These are phyloP conservation scores for Drosophila nigrodunni DNA, from an alignment of 1,140 invertebrate species.

Conservation along the genomic window DNA sequence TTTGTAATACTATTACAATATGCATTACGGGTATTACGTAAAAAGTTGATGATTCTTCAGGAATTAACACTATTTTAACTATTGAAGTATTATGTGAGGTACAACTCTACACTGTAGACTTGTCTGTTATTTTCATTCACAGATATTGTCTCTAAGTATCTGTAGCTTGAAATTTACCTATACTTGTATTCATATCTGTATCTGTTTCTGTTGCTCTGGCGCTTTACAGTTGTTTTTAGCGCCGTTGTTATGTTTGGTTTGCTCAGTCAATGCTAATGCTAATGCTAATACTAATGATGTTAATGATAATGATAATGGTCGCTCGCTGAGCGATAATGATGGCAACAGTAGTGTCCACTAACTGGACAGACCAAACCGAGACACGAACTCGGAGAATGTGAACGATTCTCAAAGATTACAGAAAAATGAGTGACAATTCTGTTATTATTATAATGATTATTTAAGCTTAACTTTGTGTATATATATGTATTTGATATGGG, in stretches of 20 bases:
- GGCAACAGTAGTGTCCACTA: conserved; percentile 44
- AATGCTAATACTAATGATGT: conserved; percentile 29
- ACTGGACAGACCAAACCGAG: conserved; percentile 45
- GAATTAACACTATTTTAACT: conserved; percentile 8
- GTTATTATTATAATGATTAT: conserved; percentile 27
- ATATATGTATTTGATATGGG: neutral
- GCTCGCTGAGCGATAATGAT: conserved; percentile 55
- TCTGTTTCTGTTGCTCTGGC: conserved; percentile 19
- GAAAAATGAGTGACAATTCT: conserved; percentile 58
- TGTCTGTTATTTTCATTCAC: conserved; percentile 38
- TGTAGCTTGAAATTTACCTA: conserved; percentile 37
- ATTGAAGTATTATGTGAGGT: conserved; percentile 3
- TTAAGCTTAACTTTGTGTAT: conserved; percentile 1
- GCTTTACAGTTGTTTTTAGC: conserved; percentile 46
- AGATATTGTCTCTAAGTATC: conserved; percentile 13
- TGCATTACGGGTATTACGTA: conserved; percentile 4
- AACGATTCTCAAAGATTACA: neutral
- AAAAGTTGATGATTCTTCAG: conserved; percentile 1
- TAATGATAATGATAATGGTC: conserved; percentile 56
- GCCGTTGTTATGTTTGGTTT: conserved; percentile 30
- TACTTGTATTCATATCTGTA: conserved; percentile 10
- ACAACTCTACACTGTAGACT: conserved; percentile 8
- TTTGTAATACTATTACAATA: neutral
- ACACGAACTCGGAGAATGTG: conserved; percentile 27
- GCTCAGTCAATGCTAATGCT: conserved; percentile 14